phyloP scores from a whole-genome alignment of 2,113 vertebrate species.

The Silurus asotus region DNA sequence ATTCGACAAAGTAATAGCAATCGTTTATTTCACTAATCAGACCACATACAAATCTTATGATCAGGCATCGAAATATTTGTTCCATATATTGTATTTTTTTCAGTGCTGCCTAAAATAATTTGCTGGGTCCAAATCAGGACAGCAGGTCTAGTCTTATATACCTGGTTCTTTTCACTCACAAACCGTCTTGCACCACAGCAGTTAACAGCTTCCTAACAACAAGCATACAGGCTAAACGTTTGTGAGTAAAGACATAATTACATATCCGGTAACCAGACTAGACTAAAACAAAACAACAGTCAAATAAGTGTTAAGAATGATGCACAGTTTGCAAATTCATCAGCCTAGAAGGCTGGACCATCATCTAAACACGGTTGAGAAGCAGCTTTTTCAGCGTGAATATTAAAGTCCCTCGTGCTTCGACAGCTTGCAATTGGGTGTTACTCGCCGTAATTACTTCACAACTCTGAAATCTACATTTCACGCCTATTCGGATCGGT shows the following conservation, averaged over 20 bases:
- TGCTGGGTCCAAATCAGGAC: not conserved
- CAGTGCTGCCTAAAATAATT: not conserved
- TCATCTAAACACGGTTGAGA: not conserved
- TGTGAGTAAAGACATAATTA: not conserved
- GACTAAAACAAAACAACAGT: not conserved
- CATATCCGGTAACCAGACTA: not conserved
- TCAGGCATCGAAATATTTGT: too few relatives aligned
- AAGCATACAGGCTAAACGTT: not conserved
- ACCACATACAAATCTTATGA: too few relatives aligned
- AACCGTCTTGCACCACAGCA: not conserved
- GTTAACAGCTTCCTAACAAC: not conserved
- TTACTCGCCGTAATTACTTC: not conserved
- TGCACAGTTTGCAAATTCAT: not conserved
- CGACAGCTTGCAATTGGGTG: not conserved
- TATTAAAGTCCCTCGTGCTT: not conserved
- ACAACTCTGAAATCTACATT: constrained; percentile 13
- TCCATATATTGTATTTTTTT: not conserved
- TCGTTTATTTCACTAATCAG: too few relatives aligned
- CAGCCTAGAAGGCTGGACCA: not conserved
- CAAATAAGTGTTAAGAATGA: not conserved
- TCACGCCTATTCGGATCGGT: not conserved
- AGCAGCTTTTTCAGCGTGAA: not conserved
- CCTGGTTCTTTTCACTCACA: not conserved
- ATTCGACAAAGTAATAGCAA: too few relatives aligned
- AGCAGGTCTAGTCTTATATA: not conserved